phyloP scores from a whole-genome alignment of 2,888 invertebrate species.

The Spisula subtruncata region DNA sequence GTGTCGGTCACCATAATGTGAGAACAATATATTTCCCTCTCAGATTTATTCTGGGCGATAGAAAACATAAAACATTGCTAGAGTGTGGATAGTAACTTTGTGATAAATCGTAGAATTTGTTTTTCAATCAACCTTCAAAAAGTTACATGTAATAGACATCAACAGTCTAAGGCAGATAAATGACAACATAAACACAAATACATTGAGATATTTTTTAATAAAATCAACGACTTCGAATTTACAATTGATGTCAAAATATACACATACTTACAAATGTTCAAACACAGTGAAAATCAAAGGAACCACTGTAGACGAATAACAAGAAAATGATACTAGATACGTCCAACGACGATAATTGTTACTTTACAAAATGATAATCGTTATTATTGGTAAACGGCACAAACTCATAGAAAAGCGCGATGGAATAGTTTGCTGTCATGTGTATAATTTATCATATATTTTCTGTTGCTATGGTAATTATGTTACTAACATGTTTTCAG shows the following conservation, averaged over 20 bases:
- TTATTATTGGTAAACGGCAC: no score
- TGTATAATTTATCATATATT: background rate
- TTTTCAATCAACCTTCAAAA: no score
- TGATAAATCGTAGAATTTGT: no score
- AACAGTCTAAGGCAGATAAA: background rate
- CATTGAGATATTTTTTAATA: conserved; percentile 49
- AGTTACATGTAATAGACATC: no score
- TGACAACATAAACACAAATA: background rate
- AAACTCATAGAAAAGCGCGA: background rate
- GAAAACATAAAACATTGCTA: no score
- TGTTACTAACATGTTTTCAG: background rate
- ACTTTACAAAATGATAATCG: no score
- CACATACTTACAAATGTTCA: conserved; percentile 35
- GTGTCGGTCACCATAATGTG: no score
- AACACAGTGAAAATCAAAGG: conserved; percentile 37
- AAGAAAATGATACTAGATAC: background rate
- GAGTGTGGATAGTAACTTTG: no score
- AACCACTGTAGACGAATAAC: background rate
- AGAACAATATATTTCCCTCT: no score
- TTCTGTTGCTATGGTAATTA: background rate
- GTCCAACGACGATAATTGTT: background rate
- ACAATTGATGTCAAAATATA: conserved; percentile 50
- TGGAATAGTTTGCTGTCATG: background rate
- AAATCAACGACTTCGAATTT: conserved; percentile 52
- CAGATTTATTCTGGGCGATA: no score